Base-by-base conservation (phyloP, 2,888 invertebrate genomes). In the Leptopilina syphax region DNA sequence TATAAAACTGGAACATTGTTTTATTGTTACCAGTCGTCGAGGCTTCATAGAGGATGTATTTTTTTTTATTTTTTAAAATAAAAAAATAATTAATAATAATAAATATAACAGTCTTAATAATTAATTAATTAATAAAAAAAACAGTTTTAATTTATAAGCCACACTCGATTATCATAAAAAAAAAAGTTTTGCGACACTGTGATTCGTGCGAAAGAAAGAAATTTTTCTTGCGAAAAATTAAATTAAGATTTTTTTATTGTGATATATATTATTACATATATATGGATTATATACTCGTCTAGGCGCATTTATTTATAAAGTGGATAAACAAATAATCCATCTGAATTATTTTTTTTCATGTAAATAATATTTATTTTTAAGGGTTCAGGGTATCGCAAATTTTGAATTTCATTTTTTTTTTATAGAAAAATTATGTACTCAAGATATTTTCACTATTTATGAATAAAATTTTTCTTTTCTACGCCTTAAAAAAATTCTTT, bases 401-500 rank as follows among this genome's bases (percentile, higher is more conserved):
- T 77, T 47, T 66, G 54, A 65, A 81, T 79, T 79, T 34, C 34
- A 34, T 77, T 79, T 78, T 44, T 47, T 65, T 76, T 81, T 80
- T 80, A 60, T 8, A 44, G 8, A 44, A 44, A 44, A 57, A 85
- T 85, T 68, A 63, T 87, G 85, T 88, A 87, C 83, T 86, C 86
- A 84, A 85, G 85, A 85, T 86, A 84, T 87, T 84, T 80, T 85
- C 79, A 84, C 86, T 87, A 86, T 87, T 88, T 87, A 86, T 86
- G 84, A 85, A 87, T 85, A 44, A 86, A 85, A 85, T 54, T 41
- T 78, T 70, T 81, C 80, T 80, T 82, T 82, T 83, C 76, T 80
- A 84, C 81, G 80, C 81, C 54, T 76, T 80, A 79, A 65, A 57
- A 80, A 77, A 13, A 76, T 76, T 66, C 68, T 57, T 73, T 50